phyloP scores from a whole-genome alignment of 1,140 invertebrate species.

The Zaprionus africanus region DNA sequence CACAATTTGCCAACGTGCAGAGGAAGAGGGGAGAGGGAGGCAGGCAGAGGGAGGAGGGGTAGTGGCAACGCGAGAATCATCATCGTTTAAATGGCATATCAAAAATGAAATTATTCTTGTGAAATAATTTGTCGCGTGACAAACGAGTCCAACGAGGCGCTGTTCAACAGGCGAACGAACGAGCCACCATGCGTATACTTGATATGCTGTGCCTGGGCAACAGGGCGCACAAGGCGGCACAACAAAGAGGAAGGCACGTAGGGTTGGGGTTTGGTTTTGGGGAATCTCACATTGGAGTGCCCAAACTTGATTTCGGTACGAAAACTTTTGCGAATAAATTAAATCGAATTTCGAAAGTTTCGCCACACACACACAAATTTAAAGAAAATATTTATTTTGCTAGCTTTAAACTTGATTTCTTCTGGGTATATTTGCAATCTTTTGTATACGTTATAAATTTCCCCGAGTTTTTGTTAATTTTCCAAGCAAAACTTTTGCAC shows the following conservation, averaged over 20 bases:
- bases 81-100: conserved; percentile 72
- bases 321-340: conserved; percentile 32
- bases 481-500: not conserved
- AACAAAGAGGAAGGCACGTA: not conserved
- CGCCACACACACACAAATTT: conserved; percentile 18
- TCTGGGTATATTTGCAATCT: not conserved
- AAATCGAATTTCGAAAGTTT: conserved; percentile 25
- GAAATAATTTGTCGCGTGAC: conserved; percentile 76
- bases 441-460: conserved; percentile 4
- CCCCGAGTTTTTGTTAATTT: conserved; percentile 10
- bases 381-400: conserved; percentile 14
- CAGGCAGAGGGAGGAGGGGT: not conserved
- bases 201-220: conserved; percentile 16
- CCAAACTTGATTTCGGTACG: conserved; percentile 2
- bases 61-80: conserved; percentile 12
- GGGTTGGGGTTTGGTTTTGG: not conserved
- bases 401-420: conserved; percentile 11
- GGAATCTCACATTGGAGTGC: conserved; percentile 5
- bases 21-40: not conserved
- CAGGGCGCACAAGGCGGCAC: not conserved
- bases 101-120: conserved; percentile 77
- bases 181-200: conserved; percentile 55
- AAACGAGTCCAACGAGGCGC: conserved; percentile 49
- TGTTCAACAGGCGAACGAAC: conserved; percentile 66
- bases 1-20: conserved; percentile 59